Conservation (phyloP, 2,888 invertebrate genomes). For the Drosophila cyrtoloma region DNA sequence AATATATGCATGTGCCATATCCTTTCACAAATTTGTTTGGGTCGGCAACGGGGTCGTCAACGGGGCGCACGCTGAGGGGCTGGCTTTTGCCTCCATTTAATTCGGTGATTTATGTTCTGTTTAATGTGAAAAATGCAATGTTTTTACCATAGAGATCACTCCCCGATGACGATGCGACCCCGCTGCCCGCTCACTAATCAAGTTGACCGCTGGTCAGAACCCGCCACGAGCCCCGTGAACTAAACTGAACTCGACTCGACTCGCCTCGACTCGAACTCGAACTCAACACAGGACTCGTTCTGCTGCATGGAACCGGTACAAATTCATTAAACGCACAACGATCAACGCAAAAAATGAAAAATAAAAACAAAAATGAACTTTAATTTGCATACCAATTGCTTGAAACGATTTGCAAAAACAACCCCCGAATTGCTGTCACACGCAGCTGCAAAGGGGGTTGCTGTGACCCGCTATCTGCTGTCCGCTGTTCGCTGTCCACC, state of each 20-base stretch:
- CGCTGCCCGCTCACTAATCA: conserved; percentile 76
- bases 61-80: conserved; percentile 39
- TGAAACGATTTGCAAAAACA: conserved; percentile 59
- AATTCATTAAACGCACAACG: conserved; percentile 77
- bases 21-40: conserved; percentile 64
- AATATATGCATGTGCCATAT: conserved; percentile 15
- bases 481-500: conserved; percentile 23
- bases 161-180: conserved; percentile 71
- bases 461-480: conserved; percentile 2
- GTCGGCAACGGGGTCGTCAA: conserved; percentile 25
- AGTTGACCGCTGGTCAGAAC: conserved; percentile 81
- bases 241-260: conserved; percentile 4
- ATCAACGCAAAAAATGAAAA: conserved; percentile 44
- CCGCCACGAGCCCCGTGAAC: conserved; percentile 18
- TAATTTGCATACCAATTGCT: conserved; percentile 81
- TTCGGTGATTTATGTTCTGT: conserved; percentile 83
- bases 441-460: conserved; percentile 63
- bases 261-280: conserved; percentile 9
- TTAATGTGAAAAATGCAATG: conserved; percentile 82
- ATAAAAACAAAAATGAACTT: conserved; percentile 54
- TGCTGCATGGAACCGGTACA: conserved; percentile 51
- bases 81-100: conserved; percentile 70
- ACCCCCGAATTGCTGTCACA: conserved; percentile 35
- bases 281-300: conserved; percentile 1
- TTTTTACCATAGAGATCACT: conserved; percentile 84